Conservation (phyloP, 2,113 vertebrate genomes). For the Pygoscelis adeliae region DNA sequence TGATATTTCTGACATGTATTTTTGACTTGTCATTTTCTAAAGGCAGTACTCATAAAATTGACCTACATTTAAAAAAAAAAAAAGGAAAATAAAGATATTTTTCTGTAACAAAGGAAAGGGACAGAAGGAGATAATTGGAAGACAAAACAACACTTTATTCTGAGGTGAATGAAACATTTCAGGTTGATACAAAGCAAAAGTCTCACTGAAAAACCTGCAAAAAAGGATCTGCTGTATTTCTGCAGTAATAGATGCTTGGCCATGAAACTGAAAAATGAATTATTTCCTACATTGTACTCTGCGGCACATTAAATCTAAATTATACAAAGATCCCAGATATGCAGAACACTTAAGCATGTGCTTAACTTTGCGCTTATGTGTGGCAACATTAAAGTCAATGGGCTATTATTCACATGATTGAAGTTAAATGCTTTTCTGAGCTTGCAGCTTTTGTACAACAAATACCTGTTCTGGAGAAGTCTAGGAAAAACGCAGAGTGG, state of each 20-base stretch:
- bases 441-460: not conserved
- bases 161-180: not conserved
- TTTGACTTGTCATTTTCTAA: slow-evolving; percentile 3
- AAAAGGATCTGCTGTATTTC: not conserved
- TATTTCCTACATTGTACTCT: slow-evolving; percentile 23
- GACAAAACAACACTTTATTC: not conserved
- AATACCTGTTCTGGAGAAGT: not conserved
- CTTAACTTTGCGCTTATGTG: slow-evolving; percentile 42
- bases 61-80: not conserved
- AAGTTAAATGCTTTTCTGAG: slow-evolving; percentile 10
- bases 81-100: not conserved
- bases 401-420: slow-evolving; percentile 15
- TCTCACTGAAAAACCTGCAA: not conserved
- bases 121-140: not conserved
- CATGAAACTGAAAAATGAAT: slow-evolving; percentile 31
- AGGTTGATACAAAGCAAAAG: not conserved
- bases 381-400: slow-evolving; percentile 36
- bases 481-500: not conserved
- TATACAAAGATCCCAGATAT: slow-evolving; percentile 3
- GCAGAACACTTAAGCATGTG: slow-evolving; percentile 7
- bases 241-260: not conserved
- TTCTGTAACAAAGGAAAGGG: not conserved
- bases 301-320: slow-evolving; percentile 31
- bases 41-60: not conserved
- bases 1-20: not conserved